Percentiles rank a stretch among this genome's conserved stretches.
phyloP scores from a whole-genome alignment of 2,797 vertebrate genomes.

The Lycodopsis pacificus region DNA sequence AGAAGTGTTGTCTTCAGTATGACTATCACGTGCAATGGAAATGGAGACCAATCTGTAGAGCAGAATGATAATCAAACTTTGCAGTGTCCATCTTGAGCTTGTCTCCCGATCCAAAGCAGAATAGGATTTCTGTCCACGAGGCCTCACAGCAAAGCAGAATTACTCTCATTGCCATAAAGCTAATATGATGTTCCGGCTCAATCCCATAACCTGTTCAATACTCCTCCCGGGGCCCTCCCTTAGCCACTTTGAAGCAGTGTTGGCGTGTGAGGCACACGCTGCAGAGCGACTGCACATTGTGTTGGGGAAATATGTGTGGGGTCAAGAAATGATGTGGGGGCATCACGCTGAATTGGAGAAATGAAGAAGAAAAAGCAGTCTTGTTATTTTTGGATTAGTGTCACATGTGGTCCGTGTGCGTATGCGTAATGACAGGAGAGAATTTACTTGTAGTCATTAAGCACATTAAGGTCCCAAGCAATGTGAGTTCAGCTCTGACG shows the following conservation, averaged over 20 bases:
- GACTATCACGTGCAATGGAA: constrained; percentile 92
- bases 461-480: constrained; percentile 60
- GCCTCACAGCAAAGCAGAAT: constrained; percentile 26
- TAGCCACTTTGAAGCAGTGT: constrained; percentile 27
- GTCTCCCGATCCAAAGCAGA: constrained; percentile 34
- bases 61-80: constrained; percentile 44
- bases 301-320: constrained; percentile 50
- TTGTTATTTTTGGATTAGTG: constrained; percentile 83
- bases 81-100: constrained; percentile 22
- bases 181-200: constrained; percentile 42
- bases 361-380: constrained; percentile 64
- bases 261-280: constrained; percentile 18
- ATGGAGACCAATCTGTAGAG: constrained; percentile 86
- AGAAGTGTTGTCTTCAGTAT: constrained; percentile 92
- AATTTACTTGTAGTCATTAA: constrained; percentile 66
- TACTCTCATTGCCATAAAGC: constrained; percentile 49
- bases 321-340: constrained; percentile 70
- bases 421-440: constrained; percentile 53
- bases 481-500: constrained; percentile 42
- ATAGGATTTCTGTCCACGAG: constrained; percentile 40
- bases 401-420: constrained; percentile 68
- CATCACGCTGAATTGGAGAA: constrained; percentile 58
- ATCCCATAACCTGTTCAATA: constrained; percentile 36
- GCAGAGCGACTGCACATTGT: constrained; percentile 38
- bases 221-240: constrained; percentile 27